Conservation (phyloP, 2,888 invertebrate species). For the Trichogramma dendrolimi region DNA sequence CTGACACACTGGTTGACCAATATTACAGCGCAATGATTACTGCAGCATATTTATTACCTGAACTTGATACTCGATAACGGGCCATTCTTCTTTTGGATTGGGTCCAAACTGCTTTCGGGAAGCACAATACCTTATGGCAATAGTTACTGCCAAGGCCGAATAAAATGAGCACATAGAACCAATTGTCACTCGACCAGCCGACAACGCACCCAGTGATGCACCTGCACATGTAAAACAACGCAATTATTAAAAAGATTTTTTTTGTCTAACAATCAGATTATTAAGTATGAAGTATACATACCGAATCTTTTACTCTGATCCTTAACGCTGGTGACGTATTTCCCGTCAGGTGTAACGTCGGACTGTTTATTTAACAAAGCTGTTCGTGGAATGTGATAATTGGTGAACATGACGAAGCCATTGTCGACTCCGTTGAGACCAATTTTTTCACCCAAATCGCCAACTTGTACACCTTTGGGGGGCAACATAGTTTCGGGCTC, state of each 20-base stretch:
- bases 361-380: constrained; percentile 79
- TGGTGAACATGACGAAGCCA: constrained; percentile 77
- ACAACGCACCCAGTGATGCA: constrained; percentile 76
- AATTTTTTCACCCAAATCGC: constrained; percentile 89
- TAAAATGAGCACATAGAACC: constrained; percentile 59
- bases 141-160: constrained; percentile 70
- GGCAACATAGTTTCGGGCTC: constrained; percentile 69
- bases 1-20: too few species aligned
- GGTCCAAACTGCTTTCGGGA: constrained; percentile 86
- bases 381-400: constrained; percentile 75
- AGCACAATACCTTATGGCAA: constrained; percentile 82
- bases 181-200: constrained; percentile 78
- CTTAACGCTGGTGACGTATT: constrained; percentile 74
- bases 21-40: not conserved
- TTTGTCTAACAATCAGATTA: not conserved
- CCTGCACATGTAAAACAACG: constrained; percentile 40
- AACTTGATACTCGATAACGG: constrained; percentile 88
- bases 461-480: constrained; percentile 76
- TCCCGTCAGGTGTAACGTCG: constrained; percentile 79
- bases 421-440: constrained; percentile 91
- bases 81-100: constrained; percentile 66
- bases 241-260: not conserved
- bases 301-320: constrained; percentile 83
- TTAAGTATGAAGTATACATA: constrained; percentile 33
- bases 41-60: constrained; percentile 57